A percentile compares a stretch with the other conserved stretches of the same genome.
phyloP scores from a whole-genome alignment of 2,888 invertebrate genomes.

The Sisyra nigra region DNA sequence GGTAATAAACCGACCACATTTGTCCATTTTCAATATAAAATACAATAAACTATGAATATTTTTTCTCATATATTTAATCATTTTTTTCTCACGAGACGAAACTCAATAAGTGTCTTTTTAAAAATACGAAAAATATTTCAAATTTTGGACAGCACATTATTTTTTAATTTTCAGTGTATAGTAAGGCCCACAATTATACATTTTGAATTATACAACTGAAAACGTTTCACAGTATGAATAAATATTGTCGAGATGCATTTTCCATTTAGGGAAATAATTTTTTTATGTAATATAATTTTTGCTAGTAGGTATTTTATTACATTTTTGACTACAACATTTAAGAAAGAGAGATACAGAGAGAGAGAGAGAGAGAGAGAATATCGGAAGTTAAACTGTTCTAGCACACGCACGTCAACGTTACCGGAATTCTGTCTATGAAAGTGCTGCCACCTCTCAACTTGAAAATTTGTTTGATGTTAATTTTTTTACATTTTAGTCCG shows the following conservation, averaged over 20 bases:
- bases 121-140: slow-evolving; percentile 12
- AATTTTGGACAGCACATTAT: slow-evolving; percentile 30
- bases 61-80: not conserved
- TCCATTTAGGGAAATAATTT: slow-evolving; percentile 23
- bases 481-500: too few relatives aligned
- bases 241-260: slow-evolving; percentile 30
- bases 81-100: not conserved
- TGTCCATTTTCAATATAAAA: too few relatives aligned
- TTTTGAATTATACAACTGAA: slow-evolving; percentile 31
- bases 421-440: too few relatives aligned
- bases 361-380: not conserved
- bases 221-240: slow-evolving; percentile 28
- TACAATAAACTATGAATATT: too few relatives aligned
- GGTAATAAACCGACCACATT: too few relatives aligned
- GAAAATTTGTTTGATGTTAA: too few relatives aligned
- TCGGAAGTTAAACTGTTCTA: not conserved
- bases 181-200: slow-evolving; percentile 34
- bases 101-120: not conserved
- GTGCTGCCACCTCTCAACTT: too few relatives aligned
- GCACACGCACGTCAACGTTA: not conserved
- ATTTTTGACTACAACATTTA: not conserved
- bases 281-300: slow-evolving; percentile 12
- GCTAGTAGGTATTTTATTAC: not conserved
- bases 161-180: slow-evolving; percentile 26
- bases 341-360: too few relatives aligned